Base-by-base conservation (phyloP, 2,888 invertebrate species). In the Acanthosepion esculentum region DNA sequence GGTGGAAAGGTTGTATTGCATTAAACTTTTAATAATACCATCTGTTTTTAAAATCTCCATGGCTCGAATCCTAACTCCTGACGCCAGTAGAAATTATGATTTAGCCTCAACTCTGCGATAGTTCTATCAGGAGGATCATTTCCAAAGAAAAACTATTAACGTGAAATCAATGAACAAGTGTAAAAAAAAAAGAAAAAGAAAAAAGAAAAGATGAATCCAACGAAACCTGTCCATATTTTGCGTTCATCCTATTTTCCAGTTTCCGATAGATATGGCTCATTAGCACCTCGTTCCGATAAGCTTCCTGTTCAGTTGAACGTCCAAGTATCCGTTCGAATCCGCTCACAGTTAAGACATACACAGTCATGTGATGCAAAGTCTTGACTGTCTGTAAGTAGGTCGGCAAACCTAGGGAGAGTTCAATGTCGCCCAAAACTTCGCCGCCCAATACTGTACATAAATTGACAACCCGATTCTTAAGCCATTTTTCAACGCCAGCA, bases 261-360 rank as follows among this genome's bases (percentile, higher is more conserved):
- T 97, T 97, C n/a, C 96, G 95, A 94, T 96, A 96, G 23, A 96
- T 96, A 94, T 96, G 95, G 53, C 95, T 95, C 91, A 96, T 95
- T 95, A 97, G 96, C 33, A 96, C 93, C 53, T 96, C 96, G 95
- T 96, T 96, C 94, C 96, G 96, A 33, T 78, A 78, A 78, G n/a
- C 15, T 33, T 78, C 78, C n/a, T 78, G 78, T 78, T 78, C 78
- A 15, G n/a, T 33, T 15, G n/a, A 78, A 78, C 96, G 96, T 23
- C 96, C 95, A 53, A 97, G 96, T 0, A 97, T 95, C 33, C 97
- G 95, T 93, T 97, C 97, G 94, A 96, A 96, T 95, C 97, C 97
- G 95, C 97, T 97, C 91, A 96, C 95, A 93, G 97, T 97, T n/a
- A 97, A 96, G 41, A 96, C 96, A 95, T 96, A 97, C 23, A 97